A percentile compares a stretch with the other conserved stretches of the same genome.
Evolutionary conservation across 1,140 invertebrate species (phyloP).

Genomic region (Metopolophium dirhodum): DNA sequence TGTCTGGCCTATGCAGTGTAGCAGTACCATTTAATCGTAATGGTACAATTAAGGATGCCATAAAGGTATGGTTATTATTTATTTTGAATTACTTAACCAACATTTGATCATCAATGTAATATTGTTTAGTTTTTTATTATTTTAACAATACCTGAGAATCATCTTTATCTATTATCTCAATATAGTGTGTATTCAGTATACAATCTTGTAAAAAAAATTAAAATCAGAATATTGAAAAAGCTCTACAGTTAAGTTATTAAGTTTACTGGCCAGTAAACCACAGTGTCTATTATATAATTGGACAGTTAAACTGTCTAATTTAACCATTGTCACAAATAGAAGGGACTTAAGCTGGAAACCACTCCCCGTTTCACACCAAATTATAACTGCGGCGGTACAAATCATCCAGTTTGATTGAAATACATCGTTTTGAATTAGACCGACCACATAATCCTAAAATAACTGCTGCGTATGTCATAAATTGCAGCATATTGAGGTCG

Average conservation of each 20-base stretch:
- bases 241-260: background rate
- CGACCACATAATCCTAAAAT: no score
- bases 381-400: no score
- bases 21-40: slow-evolving; percentile 42
- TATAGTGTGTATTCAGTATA: background rate
- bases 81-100: background rate
- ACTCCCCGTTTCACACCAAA: no score
- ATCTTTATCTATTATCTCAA: background rate
- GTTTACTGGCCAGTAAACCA: no score
- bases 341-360: background rate
- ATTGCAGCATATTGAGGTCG: no score
- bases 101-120: background rate
- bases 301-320: no score
- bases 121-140: background rate
- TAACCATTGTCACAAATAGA: background rate
- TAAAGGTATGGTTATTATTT: background rate
- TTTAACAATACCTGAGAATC: background rate
- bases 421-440: no score
- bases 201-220: background rate
- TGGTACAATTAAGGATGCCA: slow-evolving; percentile 27
- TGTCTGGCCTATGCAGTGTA: slow-evolving; percentile 47
- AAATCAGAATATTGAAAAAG: background rate
- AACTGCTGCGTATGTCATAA: no score
- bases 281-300: no score
- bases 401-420: no score